Evolutionary conservation across 2,797 vertebrate species (phyloP), one percentile per base, ranked within the genome.

Genomic region (Sylvilagus floridanus): DNA sequence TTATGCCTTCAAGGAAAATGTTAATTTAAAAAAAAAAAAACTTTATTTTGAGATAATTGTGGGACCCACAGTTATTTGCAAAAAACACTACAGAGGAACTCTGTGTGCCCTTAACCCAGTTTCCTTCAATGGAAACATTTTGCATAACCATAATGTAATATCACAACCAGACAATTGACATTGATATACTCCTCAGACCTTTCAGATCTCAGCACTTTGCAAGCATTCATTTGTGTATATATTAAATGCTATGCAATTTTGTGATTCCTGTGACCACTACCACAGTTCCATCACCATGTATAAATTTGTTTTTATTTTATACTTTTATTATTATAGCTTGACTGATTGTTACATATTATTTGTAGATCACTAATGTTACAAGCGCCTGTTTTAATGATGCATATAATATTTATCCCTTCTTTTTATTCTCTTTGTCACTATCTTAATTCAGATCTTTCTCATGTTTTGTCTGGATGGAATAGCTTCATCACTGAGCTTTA

Each of bases 281-380:
- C 22, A 16, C 2, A n/a, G 30, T 37, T 72, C 14, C 9, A 30
- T 42, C 63, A 24, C 0, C 22, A 89, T 19, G 52, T 4, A 0
- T 26, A 73, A 6, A n/a, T 32, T 35, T 78, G 26, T 52, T 82
- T 91, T 86, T 32, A 8, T 24, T 3, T n/a, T 69, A 22, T 28
- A 47, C 21, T 88, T 84, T 62, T 35, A 35, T n/a, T n/a, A 73
- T 77, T 32, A 60, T 54, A 91, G 50, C 75, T 47, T 75, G 35
- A 35, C 22, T 65, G 14, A 19, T 73, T 84, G 37, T 26, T 50
- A 21, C 21, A 14, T 84, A n/a, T 77, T 86, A 21, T 68, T 77
- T 68, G 63, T 71, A 21, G 12, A 13, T 37, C 30, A 30, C 24
- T 47, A 35, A 42, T 11, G 8, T 6, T 73, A 2, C n/a, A 37